Evolutionary conservation across 2,113 vertebrate species (phyloP).

Genomic region (Athene noctua): DNA sequence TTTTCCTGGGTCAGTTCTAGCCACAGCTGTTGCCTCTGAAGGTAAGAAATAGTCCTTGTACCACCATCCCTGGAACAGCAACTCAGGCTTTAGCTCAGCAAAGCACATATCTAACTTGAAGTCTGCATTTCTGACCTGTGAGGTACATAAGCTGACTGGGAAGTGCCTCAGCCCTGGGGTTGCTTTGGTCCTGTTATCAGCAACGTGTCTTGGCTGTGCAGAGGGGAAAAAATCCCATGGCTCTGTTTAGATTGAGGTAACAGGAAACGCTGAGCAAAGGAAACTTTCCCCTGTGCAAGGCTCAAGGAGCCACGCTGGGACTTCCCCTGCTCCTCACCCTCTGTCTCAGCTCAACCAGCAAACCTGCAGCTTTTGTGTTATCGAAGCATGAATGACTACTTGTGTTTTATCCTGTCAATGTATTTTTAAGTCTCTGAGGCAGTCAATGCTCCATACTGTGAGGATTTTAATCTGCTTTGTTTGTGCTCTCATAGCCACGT

Average conservation of each 20-base stretch:
- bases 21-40: neutral
- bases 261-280: neutral
- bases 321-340: rapidly evolving
- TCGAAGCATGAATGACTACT: neutral
- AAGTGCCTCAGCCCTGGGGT: neutral
- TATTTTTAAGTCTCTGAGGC: neutral
- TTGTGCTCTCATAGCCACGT: neutral
- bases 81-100: neutral
- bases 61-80: too few relatives aligned
- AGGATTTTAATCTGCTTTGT: neutral
- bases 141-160: neutral
- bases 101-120: neutral
- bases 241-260: neutral
- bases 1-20: neutral
- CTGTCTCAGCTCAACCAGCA: rapidly evolving
- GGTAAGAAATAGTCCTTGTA: neutral
- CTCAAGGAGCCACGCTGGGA: rapidly evolving
- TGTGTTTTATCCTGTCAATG: neutral
- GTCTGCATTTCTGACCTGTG: rapidly evolving
- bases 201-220: rapidly evolving
- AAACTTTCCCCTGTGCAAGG: rapidly evolving
- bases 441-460: neutral
- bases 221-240: neutral
- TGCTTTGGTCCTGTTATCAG: neutral
- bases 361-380: neutral